Conservation (phyloP, 1,140 invertebrate genomes). For the Heterodera carotae region DNA sequence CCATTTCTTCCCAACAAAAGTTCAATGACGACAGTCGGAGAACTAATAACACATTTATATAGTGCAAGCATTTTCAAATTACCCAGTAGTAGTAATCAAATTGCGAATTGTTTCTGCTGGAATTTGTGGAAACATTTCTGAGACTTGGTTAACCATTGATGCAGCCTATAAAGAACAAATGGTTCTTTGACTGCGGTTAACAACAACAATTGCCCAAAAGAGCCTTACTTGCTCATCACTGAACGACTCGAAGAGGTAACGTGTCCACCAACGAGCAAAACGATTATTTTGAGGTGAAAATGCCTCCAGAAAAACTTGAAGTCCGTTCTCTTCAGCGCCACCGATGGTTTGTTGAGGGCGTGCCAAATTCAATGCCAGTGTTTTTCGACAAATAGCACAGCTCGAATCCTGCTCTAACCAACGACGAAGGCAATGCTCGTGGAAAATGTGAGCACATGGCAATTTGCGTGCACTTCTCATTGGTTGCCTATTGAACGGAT, state of each 20-base stretch:
- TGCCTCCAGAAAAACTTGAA: constrained; percentile 43
- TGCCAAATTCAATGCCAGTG: constrained; percentile 44
- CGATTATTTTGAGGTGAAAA: constrained; percentile 53
- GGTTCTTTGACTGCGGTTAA: neutral
- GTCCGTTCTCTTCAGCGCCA: constrained; percentile 44
- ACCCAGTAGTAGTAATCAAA: constrained; percentile 26
- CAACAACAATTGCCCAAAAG: neutral
- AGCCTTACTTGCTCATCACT: constrained; percentile 42
- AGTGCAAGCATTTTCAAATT: neutral
- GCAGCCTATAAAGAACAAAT: constrained; percentile 37
- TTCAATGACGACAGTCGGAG: constrained; percentile 33
- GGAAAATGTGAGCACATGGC: constrained; percentile 51
- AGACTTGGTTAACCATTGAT: constrained; percentile 44
- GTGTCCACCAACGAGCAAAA: constrained; percentile 37
- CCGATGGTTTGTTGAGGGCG: constrained; percentile 23
- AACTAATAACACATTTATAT: constrained; percentile 6
- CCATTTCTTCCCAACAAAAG: constrained; percentile 29
- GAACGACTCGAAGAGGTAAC: constrained; percentile 49
- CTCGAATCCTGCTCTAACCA: constrained; percentile 55
- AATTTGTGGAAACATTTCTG: constrained; percentile 49
- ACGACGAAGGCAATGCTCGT: constrained; percentile 46
- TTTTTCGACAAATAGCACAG: constrained; percentile 51
- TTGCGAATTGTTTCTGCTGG: constrained; percentile 39
- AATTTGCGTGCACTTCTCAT: constrained; percentile 49
- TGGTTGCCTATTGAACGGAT: constrained; percentile 5